Conservation (phyloP, 2,113 vertebrate genomes). For the Bungarus multicinctus region DNA sequence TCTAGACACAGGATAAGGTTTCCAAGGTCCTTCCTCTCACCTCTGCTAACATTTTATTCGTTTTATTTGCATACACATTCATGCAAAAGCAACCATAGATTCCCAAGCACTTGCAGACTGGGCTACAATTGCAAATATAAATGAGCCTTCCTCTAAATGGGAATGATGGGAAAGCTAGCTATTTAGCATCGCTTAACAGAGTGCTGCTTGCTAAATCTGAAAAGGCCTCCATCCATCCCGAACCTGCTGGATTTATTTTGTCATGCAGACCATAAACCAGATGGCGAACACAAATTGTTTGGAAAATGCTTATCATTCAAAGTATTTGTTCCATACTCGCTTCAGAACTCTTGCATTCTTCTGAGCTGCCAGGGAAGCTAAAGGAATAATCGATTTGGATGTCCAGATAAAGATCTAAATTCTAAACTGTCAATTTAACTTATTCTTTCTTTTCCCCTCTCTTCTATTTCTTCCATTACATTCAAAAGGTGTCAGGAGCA, state of each 20-base stretch:
- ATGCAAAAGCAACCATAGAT: not conserved
- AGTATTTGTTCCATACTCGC: constrained; percentile 40
- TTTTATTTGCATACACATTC: not conserved
- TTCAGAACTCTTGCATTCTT: constrained; percentile 18
- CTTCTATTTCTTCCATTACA: not conserved
- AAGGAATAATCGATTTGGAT: constrained; percentile 13
- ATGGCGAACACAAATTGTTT: constrained; percentile 47
- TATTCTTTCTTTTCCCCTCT: not conserved
- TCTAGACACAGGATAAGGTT: not conserved
- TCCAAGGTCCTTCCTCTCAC: not conserved
- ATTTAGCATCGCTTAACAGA: not conserved
- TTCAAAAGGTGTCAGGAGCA: not conserved
- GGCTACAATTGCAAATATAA: not conserved
- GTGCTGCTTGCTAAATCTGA: not conserved
- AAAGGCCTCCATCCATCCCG: constrained; percentile 16
- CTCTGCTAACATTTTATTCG: not conserved
- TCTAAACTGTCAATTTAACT: not conserved
- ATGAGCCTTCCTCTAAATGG: not conserved
- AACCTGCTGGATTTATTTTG: constrained; percentile 42
- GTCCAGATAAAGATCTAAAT: not conserved
- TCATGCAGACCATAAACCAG: constrained; percentile 34
- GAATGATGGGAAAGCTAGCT: not conserved
- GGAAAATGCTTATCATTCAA: constrained; percentile 45
- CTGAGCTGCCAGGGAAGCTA: constrained; percentile 9
- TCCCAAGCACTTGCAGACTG: not conserved